Percentiles rank a stretch among this genome's conserved stretches.
phyloP scores from a whole-genome alignment of 2,797 vertebrate genomes.

The Psittacula echo region DNA sequence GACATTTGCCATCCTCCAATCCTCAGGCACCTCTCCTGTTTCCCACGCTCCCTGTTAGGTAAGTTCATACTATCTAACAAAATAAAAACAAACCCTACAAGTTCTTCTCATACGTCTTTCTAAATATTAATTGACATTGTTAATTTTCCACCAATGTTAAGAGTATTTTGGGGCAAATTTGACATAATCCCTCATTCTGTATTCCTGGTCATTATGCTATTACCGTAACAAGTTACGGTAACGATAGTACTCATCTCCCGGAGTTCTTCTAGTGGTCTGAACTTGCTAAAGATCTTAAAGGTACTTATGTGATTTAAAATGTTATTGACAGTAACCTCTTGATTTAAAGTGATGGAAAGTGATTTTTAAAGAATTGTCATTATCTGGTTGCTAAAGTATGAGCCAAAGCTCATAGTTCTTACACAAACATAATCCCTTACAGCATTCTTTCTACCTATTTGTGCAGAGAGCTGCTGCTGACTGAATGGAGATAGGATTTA shows the following conservation, averaged over 20 bases:
- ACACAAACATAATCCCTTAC: not conserved
- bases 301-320: conserved; percentile 36
- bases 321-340: not conserved
- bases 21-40: no score
- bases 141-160: not conserved
- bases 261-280: not conserved
- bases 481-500: conserved; percentile 63
- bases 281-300: conserved; percentile 38
- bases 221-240: not conserved
- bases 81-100: not conserved
- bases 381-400: conserved; percentile 36
- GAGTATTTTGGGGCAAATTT: not conserved
- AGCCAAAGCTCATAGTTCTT: not conserved
- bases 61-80: not conserved
- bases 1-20: no score
- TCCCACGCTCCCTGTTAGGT: not conserved
- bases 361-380: not conserved
- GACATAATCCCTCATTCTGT: not conserved
- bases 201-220: not conserved
- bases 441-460: conserved; percentile 30
- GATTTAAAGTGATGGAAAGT: conserved; percentile 1
- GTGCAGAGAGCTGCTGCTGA: conserved; percentile 40
- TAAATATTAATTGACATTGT: not conserved
- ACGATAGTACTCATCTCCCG: not conserved
- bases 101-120: not conserved